phyloP scores from a whole-genome alignment of 2,888 invertebrate species.

The Tolmerus cingulatus region DNA sequence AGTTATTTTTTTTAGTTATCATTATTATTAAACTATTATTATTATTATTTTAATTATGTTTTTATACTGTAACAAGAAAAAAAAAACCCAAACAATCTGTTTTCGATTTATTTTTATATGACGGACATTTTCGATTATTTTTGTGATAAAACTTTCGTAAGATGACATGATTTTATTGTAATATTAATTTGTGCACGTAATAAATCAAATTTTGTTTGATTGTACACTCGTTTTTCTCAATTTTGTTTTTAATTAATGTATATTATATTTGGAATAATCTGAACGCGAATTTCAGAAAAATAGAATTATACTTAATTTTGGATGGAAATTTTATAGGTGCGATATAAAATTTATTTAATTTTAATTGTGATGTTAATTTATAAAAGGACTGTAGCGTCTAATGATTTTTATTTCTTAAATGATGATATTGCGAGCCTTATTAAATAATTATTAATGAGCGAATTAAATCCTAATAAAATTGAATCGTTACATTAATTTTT shows the following conservation, averaged over 20 bases:
- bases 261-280: neutral
- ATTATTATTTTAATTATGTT: neutral
- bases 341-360: neutral
- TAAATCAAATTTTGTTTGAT: conserved; percentile 41
- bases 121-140: conserved; percentile 32
- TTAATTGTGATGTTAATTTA: too few relatives aligned
- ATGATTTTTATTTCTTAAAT: too few relatives aligned
- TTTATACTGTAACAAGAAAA: neutral
- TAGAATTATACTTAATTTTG: neutral
- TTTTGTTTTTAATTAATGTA: neutral
- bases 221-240: conserved; percentile 10
- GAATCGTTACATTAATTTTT: too few relatives aligned
- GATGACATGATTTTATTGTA: conserved; percentile 15
- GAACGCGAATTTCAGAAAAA: too few relatives aligned
- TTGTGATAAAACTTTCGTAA: conserved; percentile 39
- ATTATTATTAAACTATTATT: neutral
- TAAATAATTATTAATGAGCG: too few relatives aligned
- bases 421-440: too few relatives aligned
- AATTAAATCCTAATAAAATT: too few relatives aligned
- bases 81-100: neutral
- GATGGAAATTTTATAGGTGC: neutral
- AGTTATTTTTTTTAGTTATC: neutral
- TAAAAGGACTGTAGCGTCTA: too few relatives aligned
- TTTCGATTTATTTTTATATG: conserved; percentile 28
- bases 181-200: conserved; percentile 36